Base-by-base conservation (phyloP, 2,888 invertebrate species). In the Cheilosia pagana region DNA sequence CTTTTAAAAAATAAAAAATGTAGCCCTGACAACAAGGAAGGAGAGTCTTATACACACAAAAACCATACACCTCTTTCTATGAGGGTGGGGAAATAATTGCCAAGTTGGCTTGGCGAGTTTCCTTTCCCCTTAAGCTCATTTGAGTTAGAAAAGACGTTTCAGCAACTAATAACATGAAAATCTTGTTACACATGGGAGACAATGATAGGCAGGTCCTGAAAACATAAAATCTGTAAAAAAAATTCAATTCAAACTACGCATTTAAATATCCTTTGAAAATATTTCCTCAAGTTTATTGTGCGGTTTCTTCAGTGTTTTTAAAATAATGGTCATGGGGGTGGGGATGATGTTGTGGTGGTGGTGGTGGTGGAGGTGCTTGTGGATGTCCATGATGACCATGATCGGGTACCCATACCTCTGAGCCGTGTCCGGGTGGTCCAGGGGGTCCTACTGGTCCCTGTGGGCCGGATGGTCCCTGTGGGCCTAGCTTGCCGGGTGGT, bases 361-460 rank as follows among this genome's bases (percentile, higher is more conserved):
- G 72, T 57, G 45, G 57, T n/a, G n/a, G 25, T n/a, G n/a, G n/a
- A n/a, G 53, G 31, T 28, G 53, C 43, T 35, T n/a, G 72, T 57
- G 45, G 57, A n/a, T 21, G 25, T 39, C 57, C 59, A 39, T 72
- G 48, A 7, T 50, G 57, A 28, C 67, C 67, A 35, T 75, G 65
- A 8, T 68, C 68, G 41, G 76, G 76, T 45, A 68, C 23, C 79
- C 79, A 65, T 5, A 50, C n/a, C 1, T 68, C 68, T n/a, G 50
- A 16, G 2, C 45, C 31, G 21, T 39, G 35, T 1, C 31, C 67
- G 3, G 35, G 23, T 81, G 92, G 94, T 10, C 67, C 67, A 19
- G n/a, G 28, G 43, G 70, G 60, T 41, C 68, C 74, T 14, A 55
- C 53, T 53, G 35, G 57, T 43, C 75, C 81, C 7, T 67, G 68